Conservation (phyloP, 2,888 invertebrate species). For the Periphyllus acericola region DNA sequence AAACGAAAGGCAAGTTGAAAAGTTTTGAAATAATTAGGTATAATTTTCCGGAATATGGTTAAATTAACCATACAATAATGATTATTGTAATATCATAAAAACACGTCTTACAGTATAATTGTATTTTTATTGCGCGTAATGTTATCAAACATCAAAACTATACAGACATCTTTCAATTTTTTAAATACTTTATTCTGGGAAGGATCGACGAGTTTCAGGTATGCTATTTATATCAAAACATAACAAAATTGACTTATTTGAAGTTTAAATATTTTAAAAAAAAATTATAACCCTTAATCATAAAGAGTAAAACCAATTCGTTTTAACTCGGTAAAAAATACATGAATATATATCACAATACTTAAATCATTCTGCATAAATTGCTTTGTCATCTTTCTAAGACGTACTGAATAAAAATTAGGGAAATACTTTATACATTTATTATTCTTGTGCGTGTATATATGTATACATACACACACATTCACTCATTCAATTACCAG, state of each 20-base stretch:
- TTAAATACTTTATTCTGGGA: not conserved
- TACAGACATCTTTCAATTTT: not conserved
- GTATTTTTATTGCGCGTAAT: not conserved
- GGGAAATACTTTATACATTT: not conserved
- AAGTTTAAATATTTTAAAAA: not conserved
- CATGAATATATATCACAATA: constrained; percentile 13
- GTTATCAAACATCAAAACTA: not conserved
- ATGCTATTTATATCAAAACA: not conserved
- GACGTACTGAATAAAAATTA: constrained; percentile 37
- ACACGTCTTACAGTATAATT: not conserved
- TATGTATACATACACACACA: not conserved
- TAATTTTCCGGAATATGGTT: not conserved
- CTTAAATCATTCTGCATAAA: constrained; percentile 36
- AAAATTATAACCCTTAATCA: not conserved
- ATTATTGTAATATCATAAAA: not conserved
- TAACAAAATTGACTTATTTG: not conserved
- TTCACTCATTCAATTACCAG: constrained; percentile 2
- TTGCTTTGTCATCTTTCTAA: constrained; percentile 33
- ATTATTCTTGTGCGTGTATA: not conserved
- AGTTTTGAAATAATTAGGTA: too few species aligned
- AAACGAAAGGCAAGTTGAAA: too few species aligned
- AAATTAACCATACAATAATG: not conserved
- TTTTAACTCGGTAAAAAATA: not conserved
- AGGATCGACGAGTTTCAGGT: not conserved
- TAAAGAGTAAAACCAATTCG: constrained; percentile 5